A percentile compares a stretch with the other conserved stretches of the same genome.
Evolutionary conservation across 2,113 vertebrate species (phyloP).

Genomic region (Perccottus glenii): DNA sequence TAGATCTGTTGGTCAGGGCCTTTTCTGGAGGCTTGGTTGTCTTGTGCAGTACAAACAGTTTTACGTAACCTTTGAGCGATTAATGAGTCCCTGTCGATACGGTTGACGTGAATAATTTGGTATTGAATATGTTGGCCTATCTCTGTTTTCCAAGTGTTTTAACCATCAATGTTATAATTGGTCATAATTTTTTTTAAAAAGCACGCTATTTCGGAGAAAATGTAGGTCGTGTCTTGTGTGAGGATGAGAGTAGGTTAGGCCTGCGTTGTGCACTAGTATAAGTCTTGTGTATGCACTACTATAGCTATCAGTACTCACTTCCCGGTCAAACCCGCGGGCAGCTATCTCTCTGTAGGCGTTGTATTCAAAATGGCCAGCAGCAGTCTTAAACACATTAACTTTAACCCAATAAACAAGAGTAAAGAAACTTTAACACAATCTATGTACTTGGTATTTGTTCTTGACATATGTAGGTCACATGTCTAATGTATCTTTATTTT

Average conservation of each 20-base stretch:
- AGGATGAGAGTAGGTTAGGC: conserved; percentile 30
- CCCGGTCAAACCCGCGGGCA: conserved; percentile 17
- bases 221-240: conserved; percentile 33
- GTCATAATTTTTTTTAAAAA: neutral
- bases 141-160: neutral
- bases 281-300: conserved; percentile 3
- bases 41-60: conserved; percentile 42
- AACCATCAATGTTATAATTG: neutral
- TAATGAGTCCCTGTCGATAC: conserved; percentile 46
- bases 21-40: conserved; percentile 46
- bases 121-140: neutral
- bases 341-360: conserved; percentile 7
- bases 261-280: neutral
- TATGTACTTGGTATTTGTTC: neutral
- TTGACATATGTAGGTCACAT: conserved; percentile 30
- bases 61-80: conserved; percentile 70
- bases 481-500: conserved; percentile 24
- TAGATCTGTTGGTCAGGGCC: conserved; percentile 45
- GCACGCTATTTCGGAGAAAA: conserved; percentile 13
- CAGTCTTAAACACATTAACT: conserved; percentile 13
- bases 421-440: conserved; percentile 25
- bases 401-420: conserved; percentile 1
- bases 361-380: conserved; percentile 3
- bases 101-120: conserved; percentile 41
- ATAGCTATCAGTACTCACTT: conserved; percentile 22